Evolutionary conservation across 1,140 invertebrate genomes (phyloP).

Genomic region (Mactra quadrangularis): DNA sequence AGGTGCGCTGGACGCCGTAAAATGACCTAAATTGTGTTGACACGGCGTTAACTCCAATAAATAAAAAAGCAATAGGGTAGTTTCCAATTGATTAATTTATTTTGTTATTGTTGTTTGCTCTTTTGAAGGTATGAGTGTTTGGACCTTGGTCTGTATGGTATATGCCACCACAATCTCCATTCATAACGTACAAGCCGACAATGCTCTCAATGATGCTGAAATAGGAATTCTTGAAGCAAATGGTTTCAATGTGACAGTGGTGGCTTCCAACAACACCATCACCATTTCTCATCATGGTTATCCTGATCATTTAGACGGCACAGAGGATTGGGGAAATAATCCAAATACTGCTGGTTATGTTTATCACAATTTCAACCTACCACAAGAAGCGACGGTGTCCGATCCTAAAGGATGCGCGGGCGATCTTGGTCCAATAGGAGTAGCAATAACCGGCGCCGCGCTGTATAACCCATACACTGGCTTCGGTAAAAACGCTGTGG

Average conservation of each 20-base stretch:
- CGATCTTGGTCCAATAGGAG: slow-evolving; percentile 26
- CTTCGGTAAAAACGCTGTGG: slow-evolving; percentile 28
- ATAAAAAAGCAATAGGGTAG: no score
- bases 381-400: slow-evolving; percentile 25
- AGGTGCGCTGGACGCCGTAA: no score
- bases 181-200: neutral
- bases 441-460: slow-evolving; percentile 13
- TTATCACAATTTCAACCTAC: slow-evolving; percentile 17
- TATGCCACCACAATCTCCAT: no score
- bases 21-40: no score
- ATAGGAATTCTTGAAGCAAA: slow-evolving; percentile 7
- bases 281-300: slow-evolving; percentile 22
- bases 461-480: slow-evolving; percentile 46
- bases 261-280: neutral
- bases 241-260: neutral
- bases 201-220: slow-evolving; percentile 11
- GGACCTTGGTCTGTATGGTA: no score
- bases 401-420: slow-evolving; percentile 7
- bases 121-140: no score
- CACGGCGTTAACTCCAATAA: no score
- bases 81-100: no score
- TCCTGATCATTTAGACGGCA: slow-evolving; percentile 9
- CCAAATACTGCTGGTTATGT: neutral
- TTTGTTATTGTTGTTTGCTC: no score
- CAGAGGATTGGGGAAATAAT: slow-evolving; percentile 38